Conservation (phyloP, 2,797 vertebrate genomes). For the Neoniphon sammara region DNA sequence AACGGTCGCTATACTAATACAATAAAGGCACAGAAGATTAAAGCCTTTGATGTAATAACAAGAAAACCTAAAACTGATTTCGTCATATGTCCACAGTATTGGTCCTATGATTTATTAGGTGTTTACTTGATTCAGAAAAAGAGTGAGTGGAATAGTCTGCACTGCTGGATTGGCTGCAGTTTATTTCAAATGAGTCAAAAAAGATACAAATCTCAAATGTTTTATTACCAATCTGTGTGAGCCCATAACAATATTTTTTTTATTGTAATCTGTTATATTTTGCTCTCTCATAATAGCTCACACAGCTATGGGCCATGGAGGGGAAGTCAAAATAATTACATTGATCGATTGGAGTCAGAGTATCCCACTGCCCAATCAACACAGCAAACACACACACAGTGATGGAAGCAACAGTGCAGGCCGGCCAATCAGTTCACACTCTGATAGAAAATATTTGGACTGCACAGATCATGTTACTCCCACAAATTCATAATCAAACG, state of each 20-base stretch:
- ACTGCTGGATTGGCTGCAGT: too few relatives aligned
- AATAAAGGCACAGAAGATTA: constrained; percentile 29
- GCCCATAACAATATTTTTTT: constrained; percentile 31
- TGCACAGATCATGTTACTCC: too few relatives aligned
- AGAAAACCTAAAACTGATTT: constrained; percentile 9
- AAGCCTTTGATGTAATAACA: not conserved
- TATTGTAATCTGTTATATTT: constrained; percentile 41
- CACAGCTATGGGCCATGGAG: constrained; percentile 54
- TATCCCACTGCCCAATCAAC: constrained; percentile 45
- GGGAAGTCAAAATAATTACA: constrained; percentile 72
- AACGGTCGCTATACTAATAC: constrained; percentile 23
- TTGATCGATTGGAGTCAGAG: constrained; percentile 20
- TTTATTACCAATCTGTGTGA: constrained; percentile 7
- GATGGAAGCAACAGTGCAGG: constrained; percentile 56
- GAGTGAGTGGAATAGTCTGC: too few relatives aligned
- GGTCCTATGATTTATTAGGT: not conserved
- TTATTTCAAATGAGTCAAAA: not conserved
- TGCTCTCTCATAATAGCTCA: constrained; percentile 49
- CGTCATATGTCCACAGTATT: not conserved
- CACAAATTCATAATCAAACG: too few relatives aligned
- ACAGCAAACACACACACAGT: constrained; percentile 59
- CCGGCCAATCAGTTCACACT: constrained; percentile 56
- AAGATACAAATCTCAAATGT: not conserved
- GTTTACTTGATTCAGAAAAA: too few relatives aligned
- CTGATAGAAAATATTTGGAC: constrained; percentile 20